Evolutionary conservation across 2,888 invertebrate genomes (phyloP), one percentile per base, ranked within the genome.

Genomic region (Coenonympha arcania): DNA sequence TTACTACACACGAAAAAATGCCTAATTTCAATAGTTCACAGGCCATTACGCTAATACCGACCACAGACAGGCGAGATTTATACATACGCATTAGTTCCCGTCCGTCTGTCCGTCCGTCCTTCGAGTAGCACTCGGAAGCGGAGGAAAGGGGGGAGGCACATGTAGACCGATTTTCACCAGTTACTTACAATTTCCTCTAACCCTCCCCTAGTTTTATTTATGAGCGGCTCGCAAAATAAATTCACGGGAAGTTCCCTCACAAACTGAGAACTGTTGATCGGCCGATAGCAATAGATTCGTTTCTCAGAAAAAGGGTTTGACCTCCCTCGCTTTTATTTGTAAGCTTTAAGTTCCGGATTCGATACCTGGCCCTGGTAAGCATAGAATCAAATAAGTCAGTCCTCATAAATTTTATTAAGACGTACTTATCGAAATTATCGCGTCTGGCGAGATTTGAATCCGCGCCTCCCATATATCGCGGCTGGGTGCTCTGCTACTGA

Each of bases 181-280:
- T 79, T 76, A 76, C 75, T 79, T 76, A 76, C 78, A 77, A 77
- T 79, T 71, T 71, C 65, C 59, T 61, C 47, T 53, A 54, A 54
- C 54, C 57, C 62, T 60, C 62, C 58, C 54, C 55, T 57, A 54
- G 56, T 55, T 50, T 71, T 79, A 80, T 83, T 79, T 83, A 82
- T 78, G 77, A 71, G 69, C 60, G 62, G 65, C 65, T 64, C 60
- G 64, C 65, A 69, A 73, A 73, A 82, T 83, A 81, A 77, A 81
- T 80, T 80, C 62, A 62, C 63, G 68, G 22, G 22, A 24, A 39
- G 39, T 15, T 2, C 24, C 4, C 39, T 15, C 24, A 24, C 15
- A 39, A 15, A 39, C 39, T 11, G 13, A 8, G 4, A 8, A 22
- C 24, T 39, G 22, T 15, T 39, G 24, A 24, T 39, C 37, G 22